These are phyloP conservation scores for Taurulus bubalis DNA, from an alignment of 2,113 vertebrate species.

Conservation along the genomic window DNA sequence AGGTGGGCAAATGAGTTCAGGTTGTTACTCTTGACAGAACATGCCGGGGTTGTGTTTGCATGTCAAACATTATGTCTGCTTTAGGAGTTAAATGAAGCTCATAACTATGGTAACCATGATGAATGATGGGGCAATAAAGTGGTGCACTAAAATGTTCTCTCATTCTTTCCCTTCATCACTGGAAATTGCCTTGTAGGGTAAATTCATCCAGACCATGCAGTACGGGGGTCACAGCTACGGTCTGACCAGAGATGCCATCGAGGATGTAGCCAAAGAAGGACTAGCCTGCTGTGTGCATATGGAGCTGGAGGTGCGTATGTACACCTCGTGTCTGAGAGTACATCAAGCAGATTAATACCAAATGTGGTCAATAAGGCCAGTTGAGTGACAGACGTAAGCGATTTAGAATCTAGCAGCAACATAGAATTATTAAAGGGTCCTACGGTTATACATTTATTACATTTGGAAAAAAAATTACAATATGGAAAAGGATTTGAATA, in stretches of 20 bases:
- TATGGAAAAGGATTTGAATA: not conserved
- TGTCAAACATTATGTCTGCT: slow-evolving; percentile 30
- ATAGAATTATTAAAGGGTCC: not conserved
- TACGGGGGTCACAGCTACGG: slow-evolving; percentile 87
- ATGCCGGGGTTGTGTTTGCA: slow-evolving; percentile 21
- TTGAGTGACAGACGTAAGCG: not conserved
- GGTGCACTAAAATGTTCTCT: slow-evolving; percentile 19
- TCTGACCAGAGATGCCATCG: slow-evolving; percentile 88
- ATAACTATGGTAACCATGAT: slow-evolving; percentile 15
- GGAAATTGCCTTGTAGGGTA: slow-evolving; percentile 83
- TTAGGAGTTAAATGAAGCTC: slow-evolving; percentile 25
- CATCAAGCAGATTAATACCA: not conserved
- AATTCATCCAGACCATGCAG: slow-evolving; percentile 89
- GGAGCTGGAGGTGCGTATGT: slow-evolving; percentile 89
- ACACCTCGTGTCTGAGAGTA: not conserved
- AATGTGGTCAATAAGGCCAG: not conserved
- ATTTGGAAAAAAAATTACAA: not conserved
- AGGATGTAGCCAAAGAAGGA: slow-evolving; percentile 89
- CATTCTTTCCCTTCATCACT: slow-evolving; percentile 40
- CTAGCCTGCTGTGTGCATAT: slow-evolving; percentile 91
- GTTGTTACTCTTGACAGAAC: slow-evolving; percentile 58
- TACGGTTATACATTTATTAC: not conserved
- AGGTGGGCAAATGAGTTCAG: slow-evolving; percentile 43
- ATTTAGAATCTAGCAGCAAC: not conserved
- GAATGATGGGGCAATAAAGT: slow-evolving; percentile 16